A percentile compares a stretch with the other conserved stretches of the same genome.
phyloP scores from a whole-genome alignment of 1,140 invertebrate species.

The Brevipalpus yothersi region DNA sequence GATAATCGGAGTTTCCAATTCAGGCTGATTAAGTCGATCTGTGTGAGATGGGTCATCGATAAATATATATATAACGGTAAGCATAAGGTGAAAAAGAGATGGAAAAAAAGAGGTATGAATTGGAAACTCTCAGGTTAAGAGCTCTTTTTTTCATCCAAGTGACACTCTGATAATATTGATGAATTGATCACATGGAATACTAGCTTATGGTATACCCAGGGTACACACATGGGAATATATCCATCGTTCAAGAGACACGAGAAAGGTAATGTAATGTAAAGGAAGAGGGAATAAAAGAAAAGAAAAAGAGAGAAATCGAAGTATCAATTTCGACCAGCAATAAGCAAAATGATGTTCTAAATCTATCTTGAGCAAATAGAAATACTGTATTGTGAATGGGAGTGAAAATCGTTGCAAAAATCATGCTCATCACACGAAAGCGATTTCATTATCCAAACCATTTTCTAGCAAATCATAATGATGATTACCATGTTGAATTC shows the following conservation, averaged over 20 bases:
- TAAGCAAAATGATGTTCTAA: too few relatives aligned
- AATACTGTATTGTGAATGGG: constrained; percentile 24
- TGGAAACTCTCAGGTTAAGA: background rate
- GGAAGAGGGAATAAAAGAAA: too few relatives aligned
- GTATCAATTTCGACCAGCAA: too few relatives aligned
- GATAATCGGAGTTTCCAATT: constrained; percentile 34
- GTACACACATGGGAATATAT: too few relatives aligned
- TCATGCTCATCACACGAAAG: background rate
- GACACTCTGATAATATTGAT: background rate
- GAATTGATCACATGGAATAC: too few relatives aligned
- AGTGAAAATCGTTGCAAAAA: background rate
- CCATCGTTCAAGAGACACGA: too few relatives aligned
- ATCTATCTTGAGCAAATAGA: too few relatives aligned
- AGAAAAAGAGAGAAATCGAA: too few relatives aligned
- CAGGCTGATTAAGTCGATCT: background rate
- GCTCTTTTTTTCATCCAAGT: background rate
- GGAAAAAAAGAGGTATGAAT: background rate
- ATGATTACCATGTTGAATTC: background rate
- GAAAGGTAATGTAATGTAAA: too few relatives aligned
- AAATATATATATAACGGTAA: background rate
- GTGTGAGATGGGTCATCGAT: background rate
- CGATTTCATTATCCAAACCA: background rate
- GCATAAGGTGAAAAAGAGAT: background rate
- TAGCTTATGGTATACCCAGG: too few relatives aligned
- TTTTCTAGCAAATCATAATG: background rate